Percentiles rank a stretch among this genome's conserved stretches.
These are phyloP conservation scores for Hypotaenidia okinawae DNA, from an alignment of 2,797 vertebrate species.

Conservation along the genomic window DNA sequence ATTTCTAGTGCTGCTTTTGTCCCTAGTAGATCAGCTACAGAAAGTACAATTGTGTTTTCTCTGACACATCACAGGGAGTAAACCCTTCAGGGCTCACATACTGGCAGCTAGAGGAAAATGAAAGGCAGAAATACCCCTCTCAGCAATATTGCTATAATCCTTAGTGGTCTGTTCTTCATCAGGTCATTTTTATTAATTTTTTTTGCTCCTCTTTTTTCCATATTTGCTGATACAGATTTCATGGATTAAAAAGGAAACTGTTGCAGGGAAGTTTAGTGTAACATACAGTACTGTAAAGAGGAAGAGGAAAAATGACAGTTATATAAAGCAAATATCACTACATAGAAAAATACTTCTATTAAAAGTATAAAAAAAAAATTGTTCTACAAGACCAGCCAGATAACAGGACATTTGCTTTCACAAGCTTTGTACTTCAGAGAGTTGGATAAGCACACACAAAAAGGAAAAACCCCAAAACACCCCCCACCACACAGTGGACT, in stretches of 20 bases:
- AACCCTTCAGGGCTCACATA: background rate
- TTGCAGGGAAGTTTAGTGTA: background rate
- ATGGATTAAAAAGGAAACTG: background rate
- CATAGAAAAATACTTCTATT: background rate
- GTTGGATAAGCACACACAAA: background rate
- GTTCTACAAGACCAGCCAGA: background rate
- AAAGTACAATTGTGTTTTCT: background rate
- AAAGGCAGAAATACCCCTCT: background rate
- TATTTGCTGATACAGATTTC: background rate
- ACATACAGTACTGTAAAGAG: background rate
- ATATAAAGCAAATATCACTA: background rate
- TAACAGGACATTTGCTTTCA: background rate
- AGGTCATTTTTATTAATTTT: background rate
- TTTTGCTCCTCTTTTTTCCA: background rate
- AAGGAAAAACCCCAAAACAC: no score
- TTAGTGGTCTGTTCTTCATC: background rate
- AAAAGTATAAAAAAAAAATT: background rate
- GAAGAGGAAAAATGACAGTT: background rate
- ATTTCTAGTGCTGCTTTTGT: background rate
- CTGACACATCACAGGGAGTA: background rate
- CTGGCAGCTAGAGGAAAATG: background rate
- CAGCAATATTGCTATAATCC: background rate
- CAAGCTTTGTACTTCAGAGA: background rate
- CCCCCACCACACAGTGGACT: background rate
- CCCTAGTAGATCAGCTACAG: background rate